A percentile compares a stretch with the other conserved stretches of the same genome.
phyloP scores from a whole-genome alignment of 2,113 vertebrate genomes.

The Callipepla californica region DNA sequence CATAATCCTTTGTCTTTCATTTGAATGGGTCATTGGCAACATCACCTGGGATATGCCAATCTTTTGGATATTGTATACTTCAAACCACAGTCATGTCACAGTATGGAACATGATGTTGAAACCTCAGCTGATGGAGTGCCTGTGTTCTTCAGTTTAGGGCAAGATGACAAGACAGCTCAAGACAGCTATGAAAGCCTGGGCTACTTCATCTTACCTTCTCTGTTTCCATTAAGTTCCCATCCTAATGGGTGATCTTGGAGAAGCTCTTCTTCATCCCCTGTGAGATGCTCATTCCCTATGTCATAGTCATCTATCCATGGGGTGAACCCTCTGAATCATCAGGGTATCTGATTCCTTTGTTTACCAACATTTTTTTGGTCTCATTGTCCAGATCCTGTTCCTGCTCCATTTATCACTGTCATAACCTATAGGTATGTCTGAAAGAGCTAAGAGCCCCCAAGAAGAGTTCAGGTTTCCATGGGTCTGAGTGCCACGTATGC shows the following conservation, averaged over 20 bases:
- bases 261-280: neutral
- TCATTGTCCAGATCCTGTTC: neutral
- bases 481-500: neutral
- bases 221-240: neutral
- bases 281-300: neutral
- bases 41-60: neutral
- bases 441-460: neutral
- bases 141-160: neutral
- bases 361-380: neutral
- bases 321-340: neutral
- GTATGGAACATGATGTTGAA: neutral
- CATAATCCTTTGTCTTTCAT: conserved; percentile 34
- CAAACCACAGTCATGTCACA: neutral
- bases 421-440: neutral
- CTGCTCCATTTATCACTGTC: neutral
- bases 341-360: neutral
- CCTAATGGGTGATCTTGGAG: neutral
- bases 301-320: neutral
- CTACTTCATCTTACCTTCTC: neutral
- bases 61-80: neutral
- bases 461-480: neutral
- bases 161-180: neutral
- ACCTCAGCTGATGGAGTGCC: neutral
- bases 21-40: conserved; percentile 5
- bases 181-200: neutral